Evolutionary conservation across 1,140 invertebrate genomes (phyloP).

Genomic region (Solen grandis): DNA sequence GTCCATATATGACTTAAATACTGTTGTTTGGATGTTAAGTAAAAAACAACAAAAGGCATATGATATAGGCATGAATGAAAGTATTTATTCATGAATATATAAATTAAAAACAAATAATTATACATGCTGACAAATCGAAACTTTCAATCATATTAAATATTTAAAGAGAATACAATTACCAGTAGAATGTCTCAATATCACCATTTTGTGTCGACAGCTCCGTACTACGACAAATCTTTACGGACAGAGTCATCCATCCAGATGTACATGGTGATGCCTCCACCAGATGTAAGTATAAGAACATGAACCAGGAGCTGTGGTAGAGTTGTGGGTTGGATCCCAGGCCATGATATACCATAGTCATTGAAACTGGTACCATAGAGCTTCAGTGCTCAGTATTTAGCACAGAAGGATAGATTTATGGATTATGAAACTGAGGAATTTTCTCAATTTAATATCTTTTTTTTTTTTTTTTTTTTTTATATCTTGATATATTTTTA

Average conservation of each 20-base stretch:
- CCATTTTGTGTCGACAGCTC: constrained; percentile 85
- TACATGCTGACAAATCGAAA: no score
- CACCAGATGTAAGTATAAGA: constrained; percentile 88
- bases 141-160: no score
- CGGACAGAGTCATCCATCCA: constrained; percentile 83
- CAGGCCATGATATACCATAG: no score
- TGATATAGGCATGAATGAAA: neutral
- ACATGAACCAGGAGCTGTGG: no score
- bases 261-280: constrained; percentile 96
- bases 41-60: neutral
- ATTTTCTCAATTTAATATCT: neutral
- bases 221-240: constrained; percentile 85
- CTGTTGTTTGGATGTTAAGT: no score
- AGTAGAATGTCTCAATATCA: no score
- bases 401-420: neutral
- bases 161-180: no score
- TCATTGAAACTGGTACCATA: neutral
- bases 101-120: neutral
- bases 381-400: neutral
- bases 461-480: no score
- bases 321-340: no score
- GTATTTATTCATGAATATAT: neutral
- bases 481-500: no score
- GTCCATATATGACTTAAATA: no score
- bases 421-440: neutral